A percentile compares a stretch with the other conserved stretches of the same genome.
These are phyloP conservation scores for Cyprinus carpio DNA, from an alignment of 2,113 vertebrate species.

Conservation along the genomic window DNA sequence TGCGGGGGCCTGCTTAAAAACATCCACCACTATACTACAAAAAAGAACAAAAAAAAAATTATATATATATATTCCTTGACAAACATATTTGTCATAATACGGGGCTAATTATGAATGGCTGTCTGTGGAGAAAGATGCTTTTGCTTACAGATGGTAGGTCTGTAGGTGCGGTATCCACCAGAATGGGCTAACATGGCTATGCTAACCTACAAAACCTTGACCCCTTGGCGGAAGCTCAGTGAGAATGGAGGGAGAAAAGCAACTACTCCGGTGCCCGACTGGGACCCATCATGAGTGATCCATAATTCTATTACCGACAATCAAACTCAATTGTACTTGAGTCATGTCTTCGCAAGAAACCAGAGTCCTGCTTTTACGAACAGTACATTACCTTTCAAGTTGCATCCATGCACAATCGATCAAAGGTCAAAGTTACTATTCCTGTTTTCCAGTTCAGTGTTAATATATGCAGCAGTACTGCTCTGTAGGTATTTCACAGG, in stretches of 20 bases:
- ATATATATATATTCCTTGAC: neutral
- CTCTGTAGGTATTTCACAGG: constrained; percentile 55
- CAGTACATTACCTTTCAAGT: constrained; percentile 53
- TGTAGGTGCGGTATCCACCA: neutral
- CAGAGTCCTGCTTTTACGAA: constrained; percentile 42
- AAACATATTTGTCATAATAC: neutral
- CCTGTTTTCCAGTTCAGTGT: constrained; percentile 46
- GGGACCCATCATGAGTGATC: constrained; percentile 46
- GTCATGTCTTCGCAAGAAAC: constrained; percentile 39
- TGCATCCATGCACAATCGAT: constrained; percentile 54
- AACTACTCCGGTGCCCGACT: neutral
- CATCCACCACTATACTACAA: too few relatives aligned
- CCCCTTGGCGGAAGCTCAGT: neutral
- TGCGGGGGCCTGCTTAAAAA: too few relatives aligned
- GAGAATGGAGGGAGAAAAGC: constrained; percentile 12
- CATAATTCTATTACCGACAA: constrained; percentile 44
- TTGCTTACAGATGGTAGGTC: neutral
- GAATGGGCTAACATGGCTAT: neutral
- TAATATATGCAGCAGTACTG: constrained; percentile 57
- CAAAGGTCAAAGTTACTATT: constrained; percentile 54
- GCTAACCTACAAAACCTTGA: neutral
- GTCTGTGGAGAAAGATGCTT: neutral
- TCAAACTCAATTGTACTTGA: constrained; percentile 51
- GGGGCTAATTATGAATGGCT: neutral
- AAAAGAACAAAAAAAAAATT: too few relatives aligned